Evolutionary conservation across 2,888 invertebrate genomes (phyloP).

Genomic region (Microctonus hyperodae): DNA sequence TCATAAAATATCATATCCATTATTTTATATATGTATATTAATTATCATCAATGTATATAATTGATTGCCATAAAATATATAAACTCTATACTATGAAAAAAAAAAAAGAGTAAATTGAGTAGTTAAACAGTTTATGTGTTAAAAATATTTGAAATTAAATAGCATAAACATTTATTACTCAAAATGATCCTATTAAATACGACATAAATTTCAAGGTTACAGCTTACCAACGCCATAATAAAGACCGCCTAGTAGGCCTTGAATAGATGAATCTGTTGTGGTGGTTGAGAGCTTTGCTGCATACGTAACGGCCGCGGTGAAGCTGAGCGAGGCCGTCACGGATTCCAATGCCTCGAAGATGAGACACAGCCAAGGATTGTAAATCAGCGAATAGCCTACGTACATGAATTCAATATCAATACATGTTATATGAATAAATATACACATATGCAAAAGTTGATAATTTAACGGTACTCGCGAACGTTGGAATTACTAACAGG

Average conservation of each 20-base stretch:
- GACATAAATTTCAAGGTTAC: slow-evolving; percentile 9
- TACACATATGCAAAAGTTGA: neutral
- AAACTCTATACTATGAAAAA: too few species aligned
- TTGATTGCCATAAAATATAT: neutral
- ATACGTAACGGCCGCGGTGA: slow-evolving; percentile 81
- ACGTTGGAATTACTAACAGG: neutral
- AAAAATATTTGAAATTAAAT: neutral
- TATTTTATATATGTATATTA: neutral
- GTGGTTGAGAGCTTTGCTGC: slow-evolving; percentile 77
- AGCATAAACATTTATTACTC: neutral
- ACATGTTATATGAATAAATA: neutral
- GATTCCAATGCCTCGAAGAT: slow-evolving; percentile 81
- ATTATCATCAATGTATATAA: too few species aligned
- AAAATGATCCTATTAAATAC: slow-evolving; percentile 8
- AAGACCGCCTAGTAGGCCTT: slow-evolving; percentile 79
- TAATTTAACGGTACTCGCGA: slow-evolving; percentile 4
- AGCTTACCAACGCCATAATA: slow-evolving; percentile 79
- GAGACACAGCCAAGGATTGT: slow-evolving; percentile 78
- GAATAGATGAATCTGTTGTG: slow-evolving; percentile 78
- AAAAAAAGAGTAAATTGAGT: neutral
- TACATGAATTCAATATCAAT: slow-evolving; percentile 19
- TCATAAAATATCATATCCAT: neutral
- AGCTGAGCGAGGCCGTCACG: slow-evolving; percentile 76
- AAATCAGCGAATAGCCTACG: slow-evolving; percentile 76
- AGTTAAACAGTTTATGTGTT: neutral